Evolutionary conservation across 2,797 vertebrate species (phyloP), one percentile per base, ranked within the genome.

Genomic region (Erithacus rubecula): DNA sequence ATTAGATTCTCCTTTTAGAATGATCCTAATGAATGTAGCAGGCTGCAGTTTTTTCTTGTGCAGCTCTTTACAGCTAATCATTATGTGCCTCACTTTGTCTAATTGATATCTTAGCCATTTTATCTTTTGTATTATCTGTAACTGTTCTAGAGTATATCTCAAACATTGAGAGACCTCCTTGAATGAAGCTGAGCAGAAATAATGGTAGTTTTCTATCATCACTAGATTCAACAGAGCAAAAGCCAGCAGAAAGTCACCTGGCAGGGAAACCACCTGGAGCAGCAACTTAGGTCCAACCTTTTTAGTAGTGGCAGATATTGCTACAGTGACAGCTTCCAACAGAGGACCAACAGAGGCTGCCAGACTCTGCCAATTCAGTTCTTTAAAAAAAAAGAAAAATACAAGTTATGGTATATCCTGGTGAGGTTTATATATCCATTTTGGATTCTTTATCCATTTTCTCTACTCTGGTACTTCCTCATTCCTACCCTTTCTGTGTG

Each of bases 61-160:
- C 53, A 75, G 36, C 21, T 94, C 72, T 81, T 86, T 69, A 37
- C 39, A 84, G 58, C 24, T 93, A 87, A 67, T 95, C 89, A 86
- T 81, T 94, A 26, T 1, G 2, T 79, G 19, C 1, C 0, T 90
- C 75, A 34, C 37, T 83, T 86, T 63, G 12, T 75, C 76, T 87
- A 70, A 81, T 23, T 67, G 44, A 5, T 93, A 23, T 84, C 52
- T 91, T 88, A 79, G 29, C 36, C 19, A 9, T 32, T 88, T 94
- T 26, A 32, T 72, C 55, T 83, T 94, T 82, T 92, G 49, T 36
- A 8, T 58, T 76, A 59, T 39, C 41, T 91, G 14, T 72, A 76
- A 46, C 52, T 89, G 4, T 52, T 82, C n/a, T 30, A 59, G 43
- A 20, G 34, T 82, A 1, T 88, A 41, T 79, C 52, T 82, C 59